Evolutionary conservation across 2,797 vertebrate genomes (phyloP).

Genomic region (Thunnus albacares): DNA sequence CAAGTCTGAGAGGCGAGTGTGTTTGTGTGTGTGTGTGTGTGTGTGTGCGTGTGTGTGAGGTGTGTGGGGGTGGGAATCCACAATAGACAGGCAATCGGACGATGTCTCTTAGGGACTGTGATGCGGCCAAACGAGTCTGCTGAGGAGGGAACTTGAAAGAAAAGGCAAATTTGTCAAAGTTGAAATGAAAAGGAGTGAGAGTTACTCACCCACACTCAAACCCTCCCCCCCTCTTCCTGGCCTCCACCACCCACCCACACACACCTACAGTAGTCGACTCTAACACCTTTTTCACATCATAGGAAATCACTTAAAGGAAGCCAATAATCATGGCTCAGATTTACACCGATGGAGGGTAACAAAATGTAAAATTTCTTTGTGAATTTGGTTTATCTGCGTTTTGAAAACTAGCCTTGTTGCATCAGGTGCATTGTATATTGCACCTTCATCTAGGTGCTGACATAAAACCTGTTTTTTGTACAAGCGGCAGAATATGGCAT

Average conservation of each 20-base stretch:
- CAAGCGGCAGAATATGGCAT: neutral
- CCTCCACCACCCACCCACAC: conserved; percentile 11
- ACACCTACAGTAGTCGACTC: conserved; percentile 33
- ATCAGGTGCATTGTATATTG: neutral
- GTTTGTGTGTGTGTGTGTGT: conserved; percentile 22
- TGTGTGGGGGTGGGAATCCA: conserved; percentile 40
- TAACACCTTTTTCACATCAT: conserved; percentile 22
- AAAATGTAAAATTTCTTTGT: neutral
- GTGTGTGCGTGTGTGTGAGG: conserved; percentile 21
- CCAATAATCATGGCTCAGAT: neutral
- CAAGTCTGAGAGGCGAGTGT: conserved; percentile 51
- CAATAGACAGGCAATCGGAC: conserved; percentile 52
- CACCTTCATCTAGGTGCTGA: neutral
- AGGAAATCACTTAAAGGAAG: conserved; percentile 9
- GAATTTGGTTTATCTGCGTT: neutral
- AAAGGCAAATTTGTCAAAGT: conserved; percentile 67
- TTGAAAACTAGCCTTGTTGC: neutral
- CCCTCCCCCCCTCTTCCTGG: neutral
- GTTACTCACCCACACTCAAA: conserved; percentile 54
- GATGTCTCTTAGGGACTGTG: conserved; percentile 70
- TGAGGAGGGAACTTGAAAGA: conserved; percentile 68
- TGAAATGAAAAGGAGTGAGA: conserved; percentile 70
- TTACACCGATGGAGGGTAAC: neutral
- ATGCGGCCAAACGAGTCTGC: conserved; percentile 68
- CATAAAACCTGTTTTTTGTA: conserved; percentile 7